Base-by-base conservation (phyloP, 2,797 vertebrate genomes). In the Petrocephalus sullivani region DNA sequence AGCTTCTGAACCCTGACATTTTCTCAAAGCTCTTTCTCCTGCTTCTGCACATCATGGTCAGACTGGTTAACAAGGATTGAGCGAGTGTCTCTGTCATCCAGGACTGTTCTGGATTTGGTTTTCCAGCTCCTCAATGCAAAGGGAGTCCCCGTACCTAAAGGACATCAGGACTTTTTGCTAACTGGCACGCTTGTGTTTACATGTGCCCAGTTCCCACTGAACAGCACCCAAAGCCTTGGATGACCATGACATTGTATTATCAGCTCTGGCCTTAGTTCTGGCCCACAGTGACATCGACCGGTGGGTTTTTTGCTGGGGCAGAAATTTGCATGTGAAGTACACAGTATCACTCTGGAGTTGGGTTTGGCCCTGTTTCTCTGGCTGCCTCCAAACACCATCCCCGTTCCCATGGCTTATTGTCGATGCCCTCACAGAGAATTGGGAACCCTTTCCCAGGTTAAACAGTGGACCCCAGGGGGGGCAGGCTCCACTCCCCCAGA, bases 361-460 rank as follows among this genome's bases (percentile, higher is more conserved):
- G 23, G 54, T 58, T 57, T 6, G 53, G 84, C 23, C 53, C 10
- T 37, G n/a, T 41, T 51, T 28, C 49, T 84, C 75, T 41, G 46
- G 46, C 56, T 60, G 71, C 14, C 23, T 41, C 41, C 81, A 16
- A 16, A 19, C n/a, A 41, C 54, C 57, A 16, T 28, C 87, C 46
- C 33, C 16, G 28, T 58, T 84, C 41, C 58, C 87, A 84, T 88
- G 78, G 81, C 81, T 60, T 51, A 51, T 51, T 12, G 57, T 84
- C 12, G 41, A 53, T 85, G n/a, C 51, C 56, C 81, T 88, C 57
- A n/a, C 78, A 49, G 78, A 64, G 54, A 61, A 64, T 54, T 67
- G 82, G 60, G 53, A 83, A 71, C 61, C 28, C 83, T 56, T 85
- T 88, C 88, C 88, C 82, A 71, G 58, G 88, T 88, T 88, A 61